phyloP scores from a whole-genome alignment of 2,797 vertebrate genomes.

The Holocentrus rufus region DNA sequence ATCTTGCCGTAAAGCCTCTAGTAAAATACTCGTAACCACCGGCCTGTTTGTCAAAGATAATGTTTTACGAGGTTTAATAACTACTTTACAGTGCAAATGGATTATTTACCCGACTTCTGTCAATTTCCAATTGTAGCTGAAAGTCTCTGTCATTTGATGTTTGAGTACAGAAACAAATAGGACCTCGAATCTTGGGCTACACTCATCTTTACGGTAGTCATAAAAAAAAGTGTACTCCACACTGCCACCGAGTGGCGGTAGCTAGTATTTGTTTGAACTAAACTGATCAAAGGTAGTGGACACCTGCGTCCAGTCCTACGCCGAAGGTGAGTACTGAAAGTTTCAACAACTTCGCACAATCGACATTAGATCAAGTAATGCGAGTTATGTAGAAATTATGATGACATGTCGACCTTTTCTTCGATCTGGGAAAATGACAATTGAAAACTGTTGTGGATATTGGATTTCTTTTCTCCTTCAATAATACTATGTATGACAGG shows the following conservation, averaged over 20 bases:
- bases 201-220: slow-evolving; percentile 59
- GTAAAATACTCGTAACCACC: rapidly evolving
- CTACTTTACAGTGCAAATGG: background rate
- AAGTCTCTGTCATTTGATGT: no score
- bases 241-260: slow-evolving; percentile 50
- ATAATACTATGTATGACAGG: slow-evolving; percentile 21
- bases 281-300: slow-evolving; percentile 45
- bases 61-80: background rate
- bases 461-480: slow-evolving; percentile 1
- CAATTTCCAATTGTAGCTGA: background rate
- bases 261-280: background rate
- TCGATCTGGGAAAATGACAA: background rate
- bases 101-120: background rate
- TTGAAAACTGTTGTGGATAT: background rate
- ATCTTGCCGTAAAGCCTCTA: slow-evolving; percentile 56
- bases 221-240: background rate
- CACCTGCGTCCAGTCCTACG: slow-evolving; percentile 39
- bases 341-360: slow-evolving; percentile 18
- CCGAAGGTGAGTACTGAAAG: slow-evolving; percentile 44
- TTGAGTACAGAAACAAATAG: no score
- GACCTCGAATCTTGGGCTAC: background rate
- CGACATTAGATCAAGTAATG: background rate
- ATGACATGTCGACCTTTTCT: background rate
- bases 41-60: background rate
- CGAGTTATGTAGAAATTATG: background rate